Conservation (phyloP, 2,797 vertebrate genomes). For the Allenopithecus nigroviridis region DNA sequence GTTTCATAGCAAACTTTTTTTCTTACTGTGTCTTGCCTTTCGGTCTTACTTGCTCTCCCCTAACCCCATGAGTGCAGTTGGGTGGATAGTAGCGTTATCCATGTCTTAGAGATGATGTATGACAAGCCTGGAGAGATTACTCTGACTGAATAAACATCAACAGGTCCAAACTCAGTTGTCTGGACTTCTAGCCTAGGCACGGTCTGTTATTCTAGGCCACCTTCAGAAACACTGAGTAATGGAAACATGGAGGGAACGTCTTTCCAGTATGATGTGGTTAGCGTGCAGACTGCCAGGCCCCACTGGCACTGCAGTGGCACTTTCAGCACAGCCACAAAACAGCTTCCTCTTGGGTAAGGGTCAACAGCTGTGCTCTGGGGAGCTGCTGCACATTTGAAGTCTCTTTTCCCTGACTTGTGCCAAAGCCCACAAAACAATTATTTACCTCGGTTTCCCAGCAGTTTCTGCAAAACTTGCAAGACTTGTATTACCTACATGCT, state of each 20-base stretch:
- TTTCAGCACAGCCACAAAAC: constrained; percentile 27
- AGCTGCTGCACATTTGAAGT: constrained; percentile 62
- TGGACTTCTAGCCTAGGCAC: neutral
- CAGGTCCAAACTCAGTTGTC: neutral
- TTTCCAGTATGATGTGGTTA: neutral
- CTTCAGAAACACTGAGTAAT: neutral
- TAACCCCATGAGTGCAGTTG: accelerated
- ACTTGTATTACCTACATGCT: constrained; percentile 1
- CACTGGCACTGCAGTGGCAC: accelerated
- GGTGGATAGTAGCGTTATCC: neutral
- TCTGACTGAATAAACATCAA: neutral
- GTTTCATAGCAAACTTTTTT: neutral
- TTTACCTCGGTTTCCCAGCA: constrained; percentile 64
- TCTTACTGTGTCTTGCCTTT: neutral
- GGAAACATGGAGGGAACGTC: neutral
- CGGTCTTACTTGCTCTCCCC: neutral
- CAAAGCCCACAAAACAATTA: constrained; percentile 65
- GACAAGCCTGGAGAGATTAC: neutral
- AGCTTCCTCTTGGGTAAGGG: constrained; percentile 61
- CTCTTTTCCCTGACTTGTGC: neutral
- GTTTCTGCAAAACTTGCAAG: constrained; percentile 24
- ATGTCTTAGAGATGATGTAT: neutral
- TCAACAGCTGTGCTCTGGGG: constrained; percentile 68
- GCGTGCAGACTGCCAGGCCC: neutral
- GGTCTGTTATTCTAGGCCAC: neutral